Evolutionary conservation across 2,888 invertebrate species (phyloP), one percentile per base, ranked within the genome.

Genomic region (Tiliacea citrago): DNA sequence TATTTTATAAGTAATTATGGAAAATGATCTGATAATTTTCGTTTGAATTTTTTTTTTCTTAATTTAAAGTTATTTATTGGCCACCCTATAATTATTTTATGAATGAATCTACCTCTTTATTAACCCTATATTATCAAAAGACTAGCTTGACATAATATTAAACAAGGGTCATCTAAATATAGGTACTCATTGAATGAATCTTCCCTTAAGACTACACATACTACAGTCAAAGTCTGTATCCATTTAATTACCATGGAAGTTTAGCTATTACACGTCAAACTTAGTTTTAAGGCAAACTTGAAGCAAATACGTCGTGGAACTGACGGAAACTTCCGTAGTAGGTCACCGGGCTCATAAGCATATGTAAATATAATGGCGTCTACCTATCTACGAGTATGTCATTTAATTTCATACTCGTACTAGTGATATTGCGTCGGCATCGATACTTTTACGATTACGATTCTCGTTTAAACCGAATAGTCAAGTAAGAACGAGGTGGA

Each of bases 251-350:
- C 76, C 18, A 24, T 60, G 45, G 47, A 88, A 88, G 71, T 83
- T 88, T 71, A 74, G 65, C 69, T 73, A 86, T 80, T 86, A 78
- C 67, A 75, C 61, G 73, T 42, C 45, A 55, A 86, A 88, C 75
- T 88, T 58, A 75, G 73, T 83, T 73, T 83, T 73, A 12, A 45
- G 62, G n/a, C 65, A 24, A 88, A 86, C 68, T 86, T 75, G 45
- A 66, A 73, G 86, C 67, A 84, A 86, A 86, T 84, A 86, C 71
- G 78, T 60, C 29, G 51, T 67, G 72, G 16, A 62, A 24, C 77
- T 76, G 82, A 58, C 68, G 66, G 55, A 10, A 79, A 78, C 66
- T 83, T 82, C 57, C 71, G 45, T 58, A 86, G 66, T 86, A 24
- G 88, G 88, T 74, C 79, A 79, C 53, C 67, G 21, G 71, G 45